Evolutionary conservation across 2,113 vertebrate genomes (phyloP).

Genomic region (Cyrtonyx montezumae): DNA sequence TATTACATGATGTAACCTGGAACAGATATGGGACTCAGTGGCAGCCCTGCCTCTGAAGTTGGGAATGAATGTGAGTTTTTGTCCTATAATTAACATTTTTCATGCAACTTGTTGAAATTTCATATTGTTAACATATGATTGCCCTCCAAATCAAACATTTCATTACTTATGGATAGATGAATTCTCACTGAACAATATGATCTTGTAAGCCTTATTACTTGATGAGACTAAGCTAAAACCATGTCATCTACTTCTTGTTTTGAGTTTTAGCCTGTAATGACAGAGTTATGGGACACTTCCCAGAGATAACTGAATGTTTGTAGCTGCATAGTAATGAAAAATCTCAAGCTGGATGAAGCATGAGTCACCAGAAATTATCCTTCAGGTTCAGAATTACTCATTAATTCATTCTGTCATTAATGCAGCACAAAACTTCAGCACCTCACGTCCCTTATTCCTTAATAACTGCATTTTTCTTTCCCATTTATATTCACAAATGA

Average conservation of each 20-base stretch:
- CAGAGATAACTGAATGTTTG: neutral
- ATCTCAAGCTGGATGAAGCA: neutral
- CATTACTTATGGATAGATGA: neutral
- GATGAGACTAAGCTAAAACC: neutral
- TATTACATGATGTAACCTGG: neutral
- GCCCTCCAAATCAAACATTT: neutral
- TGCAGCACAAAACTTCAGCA: neutral
- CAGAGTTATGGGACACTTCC: neutral
- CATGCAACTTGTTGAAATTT: neutral
- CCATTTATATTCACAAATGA: neutral
- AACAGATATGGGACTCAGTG: neutral
- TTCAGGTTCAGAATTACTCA: neutral
- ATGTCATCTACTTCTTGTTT: neutral
- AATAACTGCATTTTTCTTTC: neutral
- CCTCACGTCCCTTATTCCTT: neutral
- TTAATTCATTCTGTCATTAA: neutral
- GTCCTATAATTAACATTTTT: neutral
- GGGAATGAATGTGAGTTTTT: neutral
- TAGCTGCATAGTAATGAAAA: neutral
- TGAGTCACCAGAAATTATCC: neutral
- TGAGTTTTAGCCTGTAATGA: neutral
- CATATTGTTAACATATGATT: neutral
- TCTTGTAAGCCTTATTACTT: neutral
- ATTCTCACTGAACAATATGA: neutral
- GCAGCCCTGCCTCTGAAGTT: neutral